Percentiles rank a stretch among this genome's conserved stretches.
Conservation (phyloP, 1,140 invertebrate genomes). For the Tetragonula clypearis region DNA sequence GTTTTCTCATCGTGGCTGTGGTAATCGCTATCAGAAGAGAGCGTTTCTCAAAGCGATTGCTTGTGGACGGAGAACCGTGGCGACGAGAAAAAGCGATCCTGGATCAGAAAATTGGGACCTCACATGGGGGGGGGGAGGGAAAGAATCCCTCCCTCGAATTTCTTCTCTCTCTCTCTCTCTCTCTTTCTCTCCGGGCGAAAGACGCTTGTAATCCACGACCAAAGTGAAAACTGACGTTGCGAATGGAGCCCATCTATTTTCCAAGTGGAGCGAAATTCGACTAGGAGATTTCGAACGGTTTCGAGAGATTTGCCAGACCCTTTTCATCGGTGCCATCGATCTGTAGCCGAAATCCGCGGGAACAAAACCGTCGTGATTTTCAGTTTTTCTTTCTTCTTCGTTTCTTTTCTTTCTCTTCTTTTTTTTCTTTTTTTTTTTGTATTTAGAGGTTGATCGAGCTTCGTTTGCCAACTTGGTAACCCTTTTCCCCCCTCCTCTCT, state of each 20-base stretch:
- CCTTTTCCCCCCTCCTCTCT: too few relatives aligned
- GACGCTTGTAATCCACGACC: slow-evolving; percentile 46
- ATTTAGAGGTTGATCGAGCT: background rate
- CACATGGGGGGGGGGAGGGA: background rate
- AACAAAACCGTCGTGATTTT: background rate
- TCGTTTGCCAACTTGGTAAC: background rate
- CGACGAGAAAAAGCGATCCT: slow-evolving; percentile 11
- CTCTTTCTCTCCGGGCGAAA: background rate
- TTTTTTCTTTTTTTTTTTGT: background rate
- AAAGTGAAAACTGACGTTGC: slow-evolving; percentile 58
- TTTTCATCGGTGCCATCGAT: background rate
- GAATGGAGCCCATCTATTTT: slow-evolving; percentile 33
- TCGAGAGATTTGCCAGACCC: slow-evolving; percentile 6
- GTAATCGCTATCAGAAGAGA: slow-evolving; percentile 32
- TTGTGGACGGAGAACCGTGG: background rate
- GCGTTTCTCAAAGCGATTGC: slow-evolving; percentile 25
- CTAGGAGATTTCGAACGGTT: slow-evolving; percentile 8
- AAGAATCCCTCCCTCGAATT: slow-evolving; percentile 11
- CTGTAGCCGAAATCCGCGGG: background rate
- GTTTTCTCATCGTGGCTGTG: background rate
- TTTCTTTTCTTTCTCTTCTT: background rate
- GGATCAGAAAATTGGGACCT: slow-evolving; percentile 18
- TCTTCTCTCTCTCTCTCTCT: too few relatives aligned
- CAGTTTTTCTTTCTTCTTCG: background rate
- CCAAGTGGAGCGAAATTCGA: slow-evolving; percentile 31